A percentile compares a stretch with the other conserved stretches of the same genome.
phyloP scores from a whole-genome alignment of 2,797 vertebrate genomes.

The Threskiornis aethiopicus region DNA sequence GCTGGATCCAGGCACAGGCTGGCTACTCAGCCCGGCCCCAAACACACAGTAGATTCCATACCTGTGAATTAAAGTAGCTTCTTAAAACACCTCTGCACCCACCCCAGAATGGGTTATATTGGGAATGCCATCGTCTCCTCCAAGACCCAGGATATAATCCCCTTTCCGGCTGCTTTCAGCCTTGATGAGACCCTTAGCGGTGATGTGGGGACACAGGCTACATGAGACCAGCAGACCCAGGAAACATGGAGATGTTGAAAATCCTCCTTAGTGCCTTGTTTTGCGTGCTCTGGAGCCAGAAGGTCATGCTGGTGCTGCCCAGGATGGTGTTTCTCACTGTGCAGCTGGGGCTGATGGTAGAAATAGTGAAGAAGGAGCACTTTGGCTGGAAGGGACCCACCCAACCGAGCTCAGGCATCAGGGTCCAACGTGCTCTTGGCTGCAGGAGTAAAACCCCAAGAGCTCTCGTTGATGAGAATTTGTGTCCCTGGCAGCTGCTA shows the following conservation, averaged over 20 bases:
- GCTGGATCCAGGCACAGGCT: neutral
- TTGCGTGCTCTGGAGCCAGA: neutral
- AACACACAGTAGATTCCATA: neutral
- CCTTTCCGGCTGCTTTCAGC: neutral
- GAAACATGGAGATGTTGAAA: neutral
- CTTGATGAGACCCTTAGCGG: neutral
- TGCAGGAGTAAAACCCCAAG: neutral
- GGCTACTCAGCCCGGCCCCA: accelerated
- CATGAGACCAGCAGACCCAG: neutral
- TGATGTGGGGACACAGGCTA: neutral
- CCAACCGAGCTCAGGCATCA: neutral
- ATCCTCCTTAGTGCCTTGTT: neutral
- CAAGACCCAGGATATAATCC: neutral
- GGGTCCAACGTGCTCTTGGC: accelerated
- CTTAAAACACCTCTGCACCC: neutral
- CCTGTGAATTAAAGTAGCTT: neutral
- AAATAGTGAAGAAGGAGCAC: neutral
- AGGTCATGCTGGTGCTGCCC: neutral
- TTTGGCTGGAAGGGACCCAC: neutral
- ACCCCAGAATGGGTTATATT: neutral
- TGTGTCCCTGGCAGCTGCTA: neutral
- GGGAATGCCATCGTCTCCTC: neutral
- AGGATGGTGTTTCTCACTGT: accelerated
- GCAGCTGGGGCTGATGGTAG: accelerated
- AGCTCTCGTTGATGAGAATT: neutral